phyloP scores from a whole-genome alignment of 2,797 vertebrate genomes.

The Gymnoscopelus microlampas region DNA sequence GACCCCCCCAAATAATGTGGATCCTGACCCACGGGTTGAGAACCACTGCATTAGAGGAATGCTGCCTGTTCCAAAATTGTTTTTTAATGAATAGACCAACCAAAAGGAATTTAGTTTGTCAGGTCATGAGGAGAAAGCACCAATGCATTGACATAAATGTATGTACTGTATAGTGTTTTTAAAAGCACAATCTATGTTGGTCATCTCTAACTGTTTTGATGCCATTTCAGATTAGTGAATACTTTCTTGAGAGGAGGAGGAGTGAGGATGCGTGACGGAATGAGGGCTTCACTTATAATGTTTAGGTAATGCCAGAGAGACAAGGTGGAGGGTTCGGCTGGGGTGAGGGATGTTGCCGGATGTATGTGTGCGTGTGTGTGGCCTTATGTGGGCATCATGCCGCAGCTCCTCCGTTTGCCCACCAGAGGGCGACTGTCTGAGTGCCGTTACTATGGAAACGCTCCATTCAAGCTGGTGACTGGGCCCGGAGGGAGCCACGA shows the following conservation, averaged over 20 bases:
- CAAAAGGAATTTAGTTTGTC: too few species aligned
- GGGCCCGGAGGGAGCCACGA: slow-evolving; percentile 7
- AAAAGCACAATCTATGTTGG: neutral
- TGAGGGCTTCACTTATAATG: slow-evolving; percentile 1
- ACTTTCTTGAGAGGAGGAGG: slow-evolving; percentile 32
- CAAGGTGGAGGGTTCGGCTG: slow-evolving; percentile 30
- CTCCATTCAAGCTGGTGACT: slow-evolving; percentile 25
- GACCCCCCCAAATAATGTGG: too few species aligned
- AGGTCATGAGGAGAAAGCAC: too few species aligned
- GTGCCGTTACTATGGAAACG: slow-evolving; percentile 70
- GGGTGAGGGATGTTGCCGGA: neutral
- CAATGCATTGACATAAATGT: too few species aligned
- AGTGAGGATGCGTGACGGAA: slow-evolving; percentile 12
- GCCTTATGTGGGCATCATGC: too few species aligned
- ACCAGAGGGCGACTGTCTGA: slow-evolving; percentile 73
- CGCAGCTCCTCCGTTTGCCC: slow-evolving; percentile 50
- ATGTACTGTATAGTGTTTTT: neutral
- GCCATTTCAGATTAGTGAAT: slow-evolving; percentile 37
- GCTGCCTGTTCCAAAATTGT: too few species aligned
- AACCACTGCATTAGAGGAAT: too few species aligned
- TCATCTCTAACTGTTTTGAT: slow-evolving; percentile 45
- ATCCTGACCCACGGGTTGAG: too few species aligned
- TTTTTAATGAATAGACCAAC: too few species aligned
- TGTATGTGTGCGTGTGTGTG: neutral
- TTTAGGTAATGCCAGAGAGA: slow-evolving; percentile 17